A percentile compares a stretch with the other conserved stretches of the same genome.
Evolutionary conservation across 2,113 vertebrate species (phyloP).

Genomic region (Ophiodon elongatus): DNA sequence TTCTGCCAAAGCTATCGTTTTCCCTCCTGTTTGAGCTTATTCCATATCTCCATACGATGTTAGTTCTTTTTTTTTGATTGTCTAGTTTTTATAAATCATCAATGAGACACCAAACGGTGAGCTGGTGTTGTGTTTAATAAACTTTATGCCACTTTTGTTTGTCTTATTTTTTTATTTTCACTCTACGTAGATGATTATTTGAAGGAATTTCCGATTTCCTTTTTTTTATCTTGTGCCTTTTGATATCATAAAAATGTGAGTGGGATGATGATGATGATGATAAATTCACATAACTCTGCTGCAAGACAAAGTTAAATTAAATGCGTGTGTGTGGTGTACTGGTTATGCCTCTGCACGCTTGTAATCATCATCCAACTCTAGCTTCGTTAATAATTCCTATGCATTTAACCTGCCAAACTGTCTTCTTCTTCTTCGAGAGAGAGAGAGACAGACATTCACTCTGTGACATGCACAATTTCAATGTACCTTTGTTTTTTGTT

Average conservation of each 20-base stretch:
- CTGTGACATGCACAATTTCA: constrained; percentile 41
- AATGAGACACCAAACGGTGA: constrained; percentile 13
- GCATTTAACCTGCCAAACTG: constrained; percentile 46
- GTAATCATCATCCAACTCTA: constrained; percentile 33
- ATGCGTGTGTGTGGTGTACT: constrained; percentile 19
- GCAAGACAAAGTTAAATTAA: constrained; percentile 30
- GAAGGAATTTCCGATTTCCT: constrained; percentile 1
- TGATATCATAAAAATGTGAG: constrained; percentile 18
- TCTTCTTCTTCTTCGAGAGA: too few relatives aligned
- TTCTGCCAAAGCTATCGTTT: constrained; percentile 32
- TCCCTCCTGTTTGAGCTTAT: background rate
- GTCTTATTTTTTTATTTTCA: constrained; percentile 6
- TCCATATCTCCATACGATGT: constrained; percentile 9
- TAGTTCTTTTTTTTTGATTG: constrained; percentile 11
- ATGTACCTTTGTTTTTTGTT: constrained; percentile 29
- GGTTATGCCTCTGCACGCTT: constrained; percentile 56
- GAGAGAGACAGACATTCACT: constrained; percentile 17
- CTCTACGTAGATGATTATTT: constrained; percentile 19
- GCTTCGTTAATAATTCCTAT: constrained; percentile 45
- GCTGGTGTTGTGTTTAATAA: constrained; percentile 23
- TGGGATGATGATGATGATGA: constrained; percentile 31
- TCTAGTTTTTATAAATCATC: constrained; percentile 12
- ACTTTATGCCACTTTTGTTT: background rate
- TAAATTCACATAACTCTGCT: constrained; percentile 7
- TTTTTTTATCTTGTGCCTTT: constrained; percentile 17